A percentile compares a stretch with the other conserved stretches of the same genome.
Evolutionary conservation across 2,888 invertebrate genomes (phyloP).

Genomic region (Liopterus haemorrhoidalis): DNA sequence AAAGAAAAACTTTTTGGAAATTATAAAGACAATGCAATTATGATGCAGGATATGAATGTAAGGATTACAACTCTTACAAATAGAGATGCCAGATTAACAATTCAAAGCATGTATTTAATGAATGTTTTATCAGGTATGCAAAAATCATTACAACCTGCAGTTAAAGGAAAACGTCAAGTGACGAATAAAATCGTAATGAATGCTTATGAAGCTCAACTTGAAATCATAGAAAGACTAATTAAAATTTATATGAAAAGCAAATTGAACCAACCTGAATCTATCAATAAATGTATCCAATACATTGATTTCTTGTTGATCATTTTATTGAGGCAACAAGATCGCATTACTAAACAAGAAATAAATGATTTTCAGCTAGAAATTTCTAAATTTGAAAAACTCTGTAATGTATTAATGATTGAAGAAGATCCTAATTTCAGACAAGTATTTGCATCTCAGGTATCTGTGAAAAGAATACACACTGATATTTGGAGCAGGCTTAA

Average conservation of each 20-base stretch:
- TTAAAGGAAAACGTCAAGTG: conserved; percentile 25
- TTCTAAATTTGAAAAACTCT: conserved; percentile 36
- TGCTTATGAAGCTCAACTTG: conserved; percentile 29
- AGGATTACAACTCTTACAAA: conserved; percentile 14
- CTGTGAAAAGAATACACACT: conserved; percentile 6
- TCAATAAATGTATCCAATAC: conserved; percentile 19
- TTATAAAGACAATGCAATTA: conserved; percentile 25
- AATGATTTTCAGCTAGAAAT: conserved; percentile 38
- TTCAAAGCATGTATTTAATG: conserved; percentile 1
- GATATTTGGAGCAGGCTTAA: conserved; percentile 23
- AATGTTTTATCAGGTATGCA: conserved; percentile 13
- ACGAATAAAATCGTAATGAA: conserved; percentile 28
- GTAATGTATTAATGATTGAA: conserved; percentile 31
- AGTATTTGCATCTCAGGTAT: conserved; percentile 9
- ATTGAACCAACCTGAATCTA: conserved; percentile 3
- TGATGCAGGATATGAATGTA: conserved; percentile 22
- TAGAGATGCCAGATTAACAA: neutral
- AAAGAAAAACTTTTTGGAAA: conserved; percentile 46
- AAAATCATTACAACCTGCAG: conserved; percentile 17
- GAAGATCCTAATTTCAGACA: conserved; percentile 14
- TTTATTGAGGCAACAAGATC: conserved; percentile 28
- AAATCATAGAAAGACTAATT: conserved; percentile 31
- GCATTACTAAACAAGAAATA: conserved; percentile 38
- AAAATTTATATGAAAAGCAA: conserved; percentile 21
- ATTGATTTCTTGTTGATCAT: conserved; percentile 32